phyloP scores from a whole-genome alignment of 2,113 vertebrate species.

The Phycodurus eques region DNA sequence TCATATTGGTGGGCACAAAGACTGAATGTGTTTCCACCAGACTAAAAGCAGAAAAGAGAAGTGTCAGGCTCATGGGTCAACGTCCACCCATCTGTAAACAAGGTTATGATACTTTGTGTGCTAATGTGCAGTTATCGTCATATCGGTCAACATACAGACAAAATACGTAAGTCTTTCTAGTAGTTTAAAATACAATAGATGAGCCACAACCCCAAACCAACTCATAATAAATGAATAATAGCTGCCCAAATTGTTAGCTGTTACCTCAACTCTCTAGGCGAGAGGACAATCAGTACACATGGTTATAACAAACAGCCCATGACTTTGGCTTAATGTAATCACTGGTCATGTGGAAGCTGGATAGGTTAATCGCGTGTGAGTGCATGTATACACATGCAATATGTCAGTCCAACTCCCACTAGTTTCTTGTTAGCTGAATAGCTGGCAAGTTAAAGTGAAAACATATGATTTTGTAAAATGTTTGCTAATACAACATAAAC shows the following conservation, averaged over 20 bases:
- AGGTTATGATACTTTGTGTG: background rate
- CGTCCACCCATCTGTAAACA: no score
- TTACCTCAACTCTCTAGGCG: background rate
- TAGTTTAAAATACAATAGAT: background rate
- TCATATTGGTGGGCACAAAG: background rate
- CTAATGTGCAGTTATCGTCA: background rate
- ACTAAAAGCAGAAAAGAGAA: background rate
- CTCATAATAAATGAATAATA: background rate
- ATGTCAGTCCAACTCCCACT: background rate
- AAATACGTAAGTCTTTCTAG: background rate
- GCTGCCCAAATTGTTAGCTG: background rate
- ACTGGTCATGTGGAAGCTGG: conserved; percentile 55
- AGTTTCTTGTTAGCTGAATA: background rate
- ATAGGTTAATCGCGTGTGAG: conserved; percentile 45
- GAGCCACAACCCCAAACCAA: background rate
- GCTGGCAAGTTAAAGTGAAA: background rate
- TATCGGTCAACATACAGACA: background rate
- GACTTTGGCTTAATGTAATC: conserved; percentile 52
- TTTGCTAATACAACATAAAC: no score
- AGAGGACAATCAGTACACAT: background rate
- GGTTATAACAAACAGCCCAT: conserved; percentile 42
- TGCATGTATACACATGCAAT: background rate
- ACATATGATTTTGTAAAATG: background rate
- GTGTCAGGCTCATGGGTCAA: background rate
- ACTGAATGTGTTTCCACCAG: background rate